Conservation (phyloP, 2,888 invertebrate genomes). For the Selenia dentaria region DNA sequence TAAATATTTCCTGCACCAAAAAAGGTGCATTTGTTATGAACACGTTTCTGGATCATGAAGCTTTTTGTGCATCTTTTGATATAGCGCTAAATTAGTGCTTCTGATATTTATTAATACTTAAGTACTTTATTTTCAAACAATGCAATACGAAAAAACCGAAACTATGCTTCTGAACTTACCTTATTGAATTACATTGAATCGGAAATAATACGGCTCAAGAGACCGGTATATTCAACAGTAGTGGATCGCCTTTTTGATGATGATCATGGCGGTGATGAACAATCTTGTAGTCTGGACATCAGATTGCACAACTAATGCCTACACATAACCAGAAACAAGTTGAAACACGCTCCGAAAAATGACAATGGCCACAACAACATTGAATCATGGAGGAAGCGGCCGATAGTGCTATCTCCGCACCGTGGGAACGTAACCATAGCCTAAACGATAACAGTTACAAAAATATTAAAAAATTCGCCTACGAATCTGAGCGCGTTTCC, state of each 20-base stretch:
- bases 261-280: no score
- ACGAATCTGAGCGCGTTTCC: conserved; percentile 51
- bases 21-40: conserved; percentile 16
- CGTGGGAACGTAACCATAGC: conserved; percentile 62
- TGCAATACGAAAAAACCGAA: no score
- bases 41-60: conserved; percentile 7
- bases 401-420: conserved; percentile 56
- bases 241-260: no score
- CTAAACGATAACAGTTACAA: conserved; percentile 40
- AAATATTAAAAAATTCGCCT: conserved; percentile 54
- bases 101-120: no score
- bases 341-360: conserved; percentile 32
- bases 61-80: conserved; percentile 7
- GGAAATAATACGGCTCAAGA: no score
- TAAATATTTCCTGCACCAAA: conserved; percentile 20
- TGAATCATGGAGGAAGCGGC: conserved; percentile 53
- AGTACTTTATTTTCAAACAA: no score
- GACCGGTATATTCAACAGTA: no score
- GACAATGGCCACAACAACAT: conserved; percentile 33
- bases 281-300: no score
- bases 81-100: conserved; percentile 2
- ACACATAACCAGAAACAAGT: conserved; percentile 29
- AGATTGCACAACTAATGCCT: background rate
- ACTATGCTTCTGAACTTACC: no score
- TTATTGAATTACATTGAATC: no score